Percentiles rank a stretch among this genome's conserved stretches.
Evolutionary conservation across 2,888 invertebrate species (phyloP).

Genomic region (Eristalis tenax): DNA sequence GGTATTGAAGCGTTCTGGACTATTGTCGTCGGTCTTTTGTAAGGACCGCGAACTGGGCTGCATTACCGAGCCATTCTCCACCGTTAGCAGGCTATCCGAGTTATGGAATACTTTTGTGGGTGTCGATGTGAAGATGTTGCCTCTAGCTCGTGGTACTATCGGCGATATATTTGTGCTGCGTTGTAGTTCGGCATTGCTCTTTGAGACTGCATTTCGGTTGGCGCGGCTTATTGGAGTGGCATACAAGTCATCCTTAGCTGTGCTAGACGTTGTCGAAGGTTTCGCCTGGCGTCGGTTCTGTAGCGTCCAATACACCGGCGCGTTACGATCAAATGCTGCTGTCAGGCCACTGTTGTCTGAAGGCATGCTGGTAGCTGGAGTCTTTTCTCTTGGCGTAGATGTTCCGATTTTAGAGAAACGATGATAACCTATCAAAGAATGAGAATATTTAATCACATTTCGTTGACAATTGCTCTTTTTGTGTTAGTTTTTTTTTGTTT

Average conservation of each 20-base stretch:
- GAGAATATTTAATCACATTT: conserved; percentile 5
- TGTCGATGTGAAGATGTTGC: conserved; percentile 86
- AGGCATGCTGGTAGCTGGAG: conserved; percentile 54
- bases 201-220: conserved; percentile 72
- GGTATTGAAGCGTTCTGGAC: conserved; percentile 81
- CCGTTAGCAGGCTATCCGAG: conserved; percentile 46
- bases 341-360: conserved; percentile 45
- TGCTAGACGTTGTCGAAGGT: conserved; percentile 75
- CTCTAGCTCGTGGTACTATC: conserved; percentile 85
- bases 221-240: conserved; percentile 80
- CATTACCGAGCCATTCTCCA: conserved; percentile 75
- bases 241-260: conserved; percentile 78
- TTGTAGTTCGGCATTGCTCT: conserved; percentile 57
- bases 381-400: conserved; percentile 29
- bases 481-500: conserved; percentile 31
- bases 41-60: conserved; percentile 76
- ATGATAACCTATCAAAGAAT: conserved; percentile 84
- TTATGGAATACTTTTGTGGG: conserved; percentile 81
- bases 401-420: conserved; percentile 82
- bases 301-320: conserved; percentile 84
- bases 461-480: neutral
- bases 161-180: conserved; percentile 84
- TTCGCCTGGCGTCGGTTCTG: conserved; percentile 80
- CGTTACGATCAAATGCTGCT: conserved; percentile 80
- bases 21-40: conserved; percentile 76